These are phyloP conservation scores for Caenorhabditis tropicalis DNA, from an alignment of 1,140 invertebrate genomes.

Conservation along the genomic window DNA sequence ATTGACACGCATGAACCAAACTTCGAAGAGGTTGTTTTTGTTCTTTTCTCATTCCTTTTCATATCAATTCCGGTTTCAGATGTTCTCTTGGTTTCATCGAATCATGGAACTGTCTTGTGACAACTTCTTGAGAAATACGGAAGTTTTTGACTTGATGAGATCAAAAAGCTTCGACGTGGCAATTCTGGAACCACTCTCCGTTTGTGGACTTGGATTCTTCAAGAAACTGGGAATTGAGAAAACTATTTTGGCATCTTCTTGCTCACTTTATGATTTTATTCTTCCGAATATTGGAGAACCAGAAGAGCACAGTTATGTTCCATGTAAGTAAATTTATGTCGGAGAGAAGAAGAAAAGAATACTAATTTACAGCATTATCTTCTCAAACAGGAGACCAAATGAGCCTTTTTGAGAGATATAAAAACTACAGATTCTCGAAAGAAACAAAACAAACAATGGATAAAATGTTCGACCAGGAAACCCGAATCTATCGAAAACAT, in stretches of 20 bases:
- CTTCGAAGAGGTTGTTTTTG: slow-evolving; percentile 4
- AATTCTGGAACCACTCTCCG: slow-evolving; percentile 24
- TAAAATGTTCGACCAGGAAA: neutral
- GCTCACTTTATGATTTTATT: slow-evolving; percentile 13
- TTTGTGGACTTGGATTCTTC: slow-evolving; percentile 42
- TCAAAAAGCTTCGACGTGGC: slow-evolving; percentile 26
- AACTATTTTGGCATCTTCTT: neutral
- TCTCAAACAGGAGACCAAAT: slow-evolving; percentile 20
- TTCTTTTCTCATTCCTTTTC: neutral
- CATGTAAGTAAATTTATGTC: neutral
- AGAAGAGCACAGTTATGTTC: slow-evolving; percentile 16
- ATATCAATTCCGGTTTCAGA: slow-evolving; percentile 12
- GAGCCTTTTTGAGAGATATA: neutral
- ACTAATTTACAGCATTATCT: neutral
- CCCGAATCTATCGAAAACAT: neutral
- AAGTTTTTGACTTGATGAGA: neutral
- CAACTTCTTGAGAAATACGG: slow-evolving; percentile 22
- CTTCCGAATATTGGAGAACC: slow-evolving; percentile 36
- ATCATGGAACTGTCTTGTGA: slow-evolving; percentile 6
- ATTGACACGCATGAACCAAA: slow-evolving; percentile 25
- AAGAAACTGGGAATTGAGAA: slow-evolving; percentile 26
- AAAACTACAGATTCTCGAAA: neutral
- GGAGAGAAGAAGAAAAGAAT: no score
- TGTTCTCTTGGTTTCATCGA: slow-evolving; percentile 16
- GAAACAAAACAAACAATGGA: neutral